Conservation (phyloP, 2,888 invertebrate genomes). For the Calameuta pallipes region DNA sequence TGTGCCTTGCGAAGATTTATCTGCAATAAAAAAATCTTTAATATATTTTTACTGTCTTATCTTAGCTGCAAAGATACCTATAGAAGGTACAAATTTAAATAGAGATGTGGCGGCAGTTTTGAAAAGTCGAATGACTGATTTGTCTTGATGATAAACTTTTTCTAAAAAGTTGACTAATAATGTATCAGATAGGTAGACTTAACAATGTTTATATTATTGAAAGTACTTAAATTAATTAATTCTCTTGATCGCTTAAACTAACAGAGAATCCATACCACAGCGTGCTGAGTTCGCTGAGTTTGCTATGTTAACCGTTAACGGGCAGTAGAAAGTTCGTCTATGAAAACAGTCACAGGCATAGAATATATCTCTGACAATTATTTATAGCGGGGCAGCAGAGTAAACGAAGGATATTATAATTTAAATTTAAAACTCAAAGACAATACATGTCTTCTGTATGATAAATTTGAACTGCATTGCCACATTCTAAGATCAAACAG, state of each 20-base stretch:
- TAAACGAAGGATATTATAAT: neutral
- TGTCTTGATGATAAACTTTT: neutral
- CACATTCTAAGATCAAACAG: neutral
- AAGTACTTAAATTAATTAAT: neutral
- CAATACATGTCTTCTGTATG: neutral
- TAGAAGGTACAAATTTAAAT: no score
- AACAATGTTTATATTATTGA: neutral
- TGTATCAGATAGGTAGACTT: neutral
- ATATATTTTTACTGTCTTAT: no score
- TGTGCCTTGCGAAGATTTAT: no score
- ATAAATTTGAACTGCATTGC: neutral
- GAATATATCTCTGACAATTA: no score
- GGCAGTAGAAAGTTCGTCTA: neutral
- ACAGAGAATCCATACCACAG: neutral
- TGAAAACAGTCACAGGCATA: no score
- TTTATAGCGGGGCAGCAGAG: no score
- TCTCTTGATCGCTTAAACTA: neutral
- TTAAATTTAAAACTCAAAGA: neutral
- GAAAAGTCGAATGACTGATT: neutral
- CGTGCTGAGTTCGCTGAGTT: neutral
- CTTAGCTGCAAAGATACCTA: no score
- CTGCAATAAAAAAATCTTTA: no score
- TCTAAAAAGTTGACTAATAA: neutral
- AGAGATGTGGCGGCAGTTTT: no score
- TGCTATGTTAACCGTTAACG: neutral